Base-by-base conservation (phyloP, 2,797 vertebrate species). In the Oreonectes daqikongensis region DNA sequence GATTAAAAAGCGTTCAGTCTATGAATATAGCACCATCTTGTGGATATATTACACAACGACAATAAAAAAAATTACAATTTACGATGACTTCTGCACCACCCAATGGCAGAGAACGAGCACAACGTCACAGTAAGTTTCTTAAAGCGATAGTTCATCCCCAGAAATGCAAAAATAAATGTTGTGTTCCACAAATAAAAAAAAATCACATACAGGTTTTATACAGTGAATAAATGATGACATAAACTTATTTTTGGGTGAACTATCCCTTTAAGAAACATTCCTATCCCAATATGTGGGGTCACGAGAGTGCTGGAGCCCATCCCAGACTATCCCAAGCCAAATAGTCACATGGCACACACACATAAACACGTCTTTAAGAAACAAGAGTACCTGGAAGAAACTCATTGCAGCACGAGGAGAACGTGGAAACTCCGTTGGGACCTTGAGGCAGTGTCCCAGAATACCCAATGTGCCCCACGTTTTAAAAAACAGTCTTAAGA, bases 401-500 rank as follows among this genome's bases (percentile, higher is more conserved):
- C 46, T 6, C 17, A 1, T 17, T 0, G 18, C 5, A 8, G 6
- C 46, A n/a, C 18, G 17, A 8, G 18, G 46, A 50, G 46, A 50
- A 46, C 17, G 15, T 50, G n/a, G 18, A 8, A 50, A 20, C 17
- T 48, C 18, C 2, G 6, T 17, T n/a, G 18, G 46, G 6, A 50
- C n/a, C 8, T 11, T 7, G 8, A 50, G 15, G 5, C 15, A 46
- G 44, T 5, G 15, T 44, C 44, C 17, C 17, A 46, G 17, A 46
- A 46, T 17, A 46, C 44, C 14, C 14, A 46, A 44, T 10, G 40
- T 42, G 12, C 1, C 12, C 38, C 40, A 42, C 6, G 17, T 46
- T 4, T 40, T 15, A 70, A 28, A 22, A 70, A 77, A 63, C 20
- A 70, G 22, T 17, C 46, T 63, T 70, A 18, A 63, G 44, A 53